Conservation (phyloP, 1,140 invertebrate species). For the Drosophila sproati region DNA sequence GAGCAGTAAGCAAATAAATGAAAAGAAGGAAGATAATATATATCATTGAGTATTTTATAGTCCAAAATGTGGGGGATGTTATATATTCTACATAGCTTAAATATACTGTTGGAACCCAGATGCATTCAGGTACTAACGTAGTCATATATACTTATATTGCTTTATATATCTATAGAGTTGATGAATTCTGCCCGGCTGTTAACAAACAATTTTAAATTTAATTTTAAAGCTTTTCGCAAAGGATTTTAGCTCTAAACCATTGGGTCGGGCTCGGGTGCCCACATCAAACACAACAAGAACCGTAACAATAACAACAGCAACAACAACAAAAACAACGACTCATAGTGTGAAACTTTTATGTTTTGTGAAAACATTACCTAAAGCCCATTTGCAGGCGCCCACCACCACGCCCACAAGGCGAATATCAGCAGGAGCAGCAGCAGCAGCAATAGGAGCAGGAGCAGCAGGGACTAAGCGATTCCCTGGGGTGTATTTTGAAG, state of each 20-base stretch:
- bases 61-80: background rate
- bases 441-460: conserved; percentile 1
- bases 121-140: too few species aligned
- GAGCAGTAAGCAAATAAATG: background rate
- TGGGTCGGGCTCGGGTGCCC: background rate
- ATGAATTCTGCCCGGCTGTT: conserved; percentile 20
- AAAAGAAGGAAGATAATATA: conserved; percentile 4
- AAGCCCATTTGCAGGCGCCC: conserved; percentile 53
- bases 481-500: conserved; percentile 79
- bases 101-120: too few species aligned
- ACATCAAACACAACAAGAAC: conserved; percentile 33
- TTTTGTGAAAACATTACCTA: conserved; percentile 72
- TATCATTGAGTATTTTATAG: background rate
- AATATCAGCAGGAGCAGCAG: background rate
- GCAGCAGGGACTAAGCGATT: conserved; percentile 49
- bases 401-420: conserved; percentile 14
- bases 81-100: too few species aligned
- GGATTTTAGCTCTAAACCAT: conserved; percentile 13
- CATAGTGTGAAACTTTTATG: conserved; percentile 76
- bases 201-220: conserved; percentile 19
- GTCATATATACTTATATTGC: too few species aligned
- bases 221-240: conserved; percentile 36
- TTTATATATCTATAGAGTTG: too few species aligned
- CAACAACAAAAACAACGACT: conserved; percentile 24
- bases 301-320: conserved; percentile 34